A percentile compares a stretch with the other conserved stretches of the same genome.
These are phyloP conservation scores for Lucilia sericata DNA, from an alignment of 1,140 invertebrate genomes.

Conservation along the genomic window DNA sequence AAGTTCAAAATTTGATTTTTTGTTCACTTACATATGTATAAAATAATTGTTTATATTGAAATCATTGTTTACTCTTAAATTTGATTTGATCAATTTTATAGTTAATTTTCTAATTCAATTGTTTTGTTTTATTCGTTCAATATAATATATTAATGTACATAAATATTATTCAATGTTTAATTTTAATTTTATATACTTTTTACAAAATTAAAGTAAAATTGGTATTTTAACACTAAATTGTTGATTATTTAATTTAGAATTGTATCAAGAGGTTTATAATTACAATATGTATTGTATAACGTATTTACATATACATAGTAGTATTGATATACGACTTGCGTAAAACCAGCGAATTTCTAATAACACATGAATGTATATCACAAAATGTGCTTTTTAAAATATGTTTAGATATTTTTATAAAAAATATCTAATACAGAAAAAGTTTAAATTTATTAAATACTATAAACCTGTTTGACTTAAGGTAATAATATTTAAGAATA, in stretches of 20 bases:
- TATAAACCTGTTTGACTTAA: no score
- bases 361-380: no score
- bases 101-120: constrained; percentile 64
- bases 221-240: neutral
- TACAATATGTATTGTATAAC: neutral
- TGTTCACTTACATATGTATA: neutral
- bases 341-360: neutral
- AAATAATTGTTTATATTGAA: neutral
- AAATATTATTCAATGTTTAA: no score
- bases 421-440: no score
- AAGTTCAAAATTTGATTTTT: constrained; percentile 19
- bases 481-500: no score
- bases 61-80: constrained; percentile 35
- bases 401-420: no score
- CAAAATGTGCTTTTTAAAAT: no score
- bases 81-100: constrained; percentile 50
- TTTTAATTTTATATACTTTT: neutral
- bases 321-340: neutral
- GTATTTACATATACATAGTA: neutral
- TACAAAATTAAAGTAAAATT: neutral
- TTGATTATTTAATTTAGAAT: neutral
- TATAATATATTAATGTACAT: neutral
- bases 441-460: no score
- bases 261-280: no score
- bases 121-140: constrained; percentile 52